These are phyloP conservation scores for Drosophila kuntzei DNA, from an alignment of 2,888 invertebrate genomes.

Conservation along the genomic window DNA sequence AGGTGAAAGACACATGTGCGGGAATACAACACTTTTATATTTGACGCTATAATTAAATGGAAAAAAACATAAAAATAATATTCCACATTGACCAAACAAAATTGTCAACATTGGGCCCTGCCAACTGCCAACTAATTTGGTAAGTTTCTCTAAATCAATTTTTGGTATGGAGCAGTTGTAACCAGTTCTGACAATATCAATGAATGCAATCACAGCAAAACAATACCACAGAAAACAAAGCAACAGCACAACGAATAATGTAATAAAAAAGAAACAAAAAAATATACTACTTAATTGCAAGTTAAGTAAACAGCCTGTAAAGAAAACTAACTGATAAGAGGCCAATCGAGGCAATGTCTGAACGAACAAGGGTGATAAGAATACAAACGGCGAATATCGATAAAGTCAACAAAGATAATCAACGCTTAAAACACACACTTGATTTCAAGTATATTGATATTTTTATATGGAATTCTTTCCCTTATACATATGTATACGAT, in stretches of 20 bases:
- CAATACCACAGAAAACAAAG: slow-evolving; percentile 11
- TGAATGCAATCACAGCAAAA: slow-evolving; percentile 39
- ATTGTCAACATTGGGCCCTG: slow-evolving; percentile 10
- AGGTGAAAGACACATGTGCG: not conserved
- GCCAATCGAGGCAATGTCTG: slow-evolving; percentile 10
- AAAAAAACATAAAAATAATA: slow-evolving; percentile 11
- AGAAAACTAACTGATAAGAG: slow-evolving; percentile 46
- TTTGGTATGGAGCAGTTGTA: slow-evolving; percentile 42
- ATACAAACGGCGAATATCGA: slow-evolving; percentile 50
- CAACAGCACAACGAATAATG: slow-evolving; percentile 20
- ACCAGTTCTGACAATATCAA: slow-evolving; percentile 31
- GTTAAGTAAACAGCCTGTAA: slow-evolving; percentile 51
- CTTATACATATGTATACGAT: slow-evolving; percentile 3
- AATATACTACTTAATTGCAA: slow-evolving; percentile 36
- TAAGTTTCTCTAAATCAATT: slow-evolving; percentile 7
- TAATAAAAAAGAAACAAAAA: slow-evolving; percentile 17
- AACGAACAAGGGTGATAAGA: slow-evolving; percentile 36
- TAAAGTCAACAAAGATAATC: slow-evolving; percentile 54
- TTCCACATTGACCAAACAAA: slow-evolving; percentile 14
- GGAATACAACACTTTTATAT: slow-evolving; percentile 5
- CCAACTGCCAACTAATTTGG: slow-evolving; percentile 17
- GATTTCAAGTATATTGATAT: slow-evolving; percentile 9
- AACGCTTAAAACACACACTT: slow-evolving; percentile 33
- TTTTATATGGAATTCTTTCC: not conserved
- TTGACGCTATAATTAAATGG: slow-evolving; percentile 25